Evolutionary conservation across 2,113 vertebrate species (phyloP).

Genomic region (Sebastes fasciatus): DNA sequence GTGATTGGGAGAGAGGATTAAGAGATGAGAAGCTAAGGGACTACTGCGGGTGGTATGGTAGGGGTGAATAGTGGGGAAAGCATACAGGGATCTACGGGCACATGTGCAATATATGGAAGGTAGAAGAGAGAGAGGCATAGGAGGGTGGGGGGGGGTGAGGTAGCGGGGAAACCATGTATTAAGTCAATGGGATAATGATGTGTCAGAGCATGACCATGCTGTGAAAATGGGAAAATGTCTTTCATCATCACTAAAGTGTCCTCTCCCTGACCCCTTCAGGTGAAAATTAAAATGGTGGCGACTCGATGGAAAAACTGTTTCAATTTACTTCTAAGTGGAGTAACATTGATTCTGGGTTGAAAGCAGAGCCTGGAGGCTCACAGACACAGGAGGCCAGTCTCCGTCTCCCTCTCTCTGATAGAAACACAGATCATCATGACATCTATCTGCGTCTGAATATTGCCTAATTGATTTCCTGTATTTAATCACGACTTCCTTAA

Average conservation of each 20-base stretch:
- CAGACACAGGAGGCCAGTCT: slow-evolving; percentile 39
- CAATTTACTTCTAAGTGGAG: slow-evolving; percentile 81
- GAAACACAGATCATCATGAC: slow-evolving; percentile 36
- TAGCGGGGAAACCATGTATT: slow-evolving; percentile 73
- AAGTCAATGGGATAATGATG: slow-evolving; percentile 81
- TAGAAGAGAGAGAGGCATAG: slow-evolving; percentile 1
- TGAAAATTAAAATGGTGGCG: slow-evolving; percentile 77
- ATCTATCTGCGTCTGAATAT: slow-evolving; percentile 32
- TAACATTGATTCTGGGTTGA: slow-evolving; percentile 80
- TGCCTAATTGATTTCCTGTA: slow-evolving; percentile 36
- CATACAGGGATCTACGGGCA: slow-evolving; percentile 26
- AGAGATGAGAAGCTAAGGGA: slow-evolving; percentile 32
- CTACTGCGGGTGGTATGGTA: slow-evolving; percentile 9
- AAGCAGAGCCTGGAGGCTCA: slow-evolving; percentile 67
- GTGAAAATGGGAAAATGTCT: slow-evolving; percentile 81
- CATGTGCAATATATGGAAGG: slow-evolving; percentile 6
- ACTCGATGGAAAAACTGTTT: slow-evolving; percentile 79
- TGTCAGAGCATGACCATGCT: slow-evolving; percentile 81
- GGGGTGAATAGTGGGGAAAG: slow-evolving; percentile 14
- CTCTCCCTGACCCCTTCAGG: slow-evolving; percentile 80
- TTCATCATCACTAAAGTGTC: slow-evolving; percentile 83
- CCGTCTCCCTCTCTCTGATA: slow-evolving; percentile 25
- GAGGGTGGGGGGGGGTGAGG: slow-evolving; percentile 47
- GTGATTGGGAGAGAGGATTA: slow-evolving; percentile 49
- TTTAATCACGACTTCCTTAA: slow-evolving; percentile 37